Conservation (phyloP, 2,888 invertebrate species). For the Platerodrilus igneus region DNA sequence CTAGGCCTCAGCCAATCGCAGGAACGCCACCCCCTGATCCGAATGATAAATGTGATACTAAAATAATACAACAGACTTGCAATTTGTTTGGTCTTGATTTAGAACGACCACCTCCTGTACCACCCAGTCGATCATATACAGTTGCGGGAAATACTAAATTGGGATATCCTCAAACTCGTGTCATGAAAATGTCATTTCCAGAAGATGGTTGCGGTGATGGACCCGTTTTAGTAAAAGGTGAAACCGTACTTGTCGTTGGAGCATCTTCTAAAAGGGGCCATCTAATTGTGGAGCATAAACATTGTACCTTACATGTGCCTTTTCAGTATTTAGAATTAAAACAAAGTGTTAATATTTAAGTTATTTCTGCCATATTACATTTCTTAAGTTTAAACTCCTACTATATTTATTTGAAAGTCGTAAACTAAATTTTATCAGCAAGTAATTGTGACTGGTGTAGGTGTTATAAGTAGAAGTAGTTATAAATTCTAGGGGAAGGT, state of each 20-base stretch:
- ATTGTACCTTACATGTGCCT: constrained; percentile 68
- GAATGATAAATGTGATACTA: constrained; percentile 80
- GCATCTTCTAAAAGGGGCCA: constrained; percentile 83
- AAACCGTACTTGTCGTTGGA: constrained; percentile 82
- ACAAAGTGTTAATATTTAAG: constrained; percentile 47
- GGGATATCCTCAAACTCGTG: constrained; percentile 86
- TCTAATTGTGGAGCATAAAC: constrained; percentile 77
- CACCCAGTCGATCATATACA: constrained; percentile 85
- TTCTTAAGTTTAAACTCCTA: too few relatives aligned
- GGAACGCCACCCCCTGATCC: constrained; percentile 85
- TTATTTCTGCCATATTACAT: constrained; percentile 17
- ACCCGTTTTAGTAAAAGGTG: constrained; percentile 70
- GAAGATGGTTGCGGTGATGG: constrained; percentile 55
- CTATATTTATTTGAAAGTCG: too few relatives aligned
- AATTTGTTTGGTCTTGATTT: constrained; percentile 85
- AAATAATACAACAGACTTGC: constrained; percentile 86
- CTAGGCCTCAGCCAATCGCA: constrained; percentile 84
- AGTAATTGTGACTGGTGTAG: too few relatives aligned
- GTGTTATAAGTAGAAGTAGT: too few relatives aligned
- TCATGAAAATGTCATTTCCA: constrained; percentile 86
- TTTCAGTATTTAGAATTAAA: constrained; percentile 78
- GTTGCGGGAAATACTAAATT: constrained; percentile 86
- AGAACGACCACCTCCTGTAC: constrained; percentile 88
- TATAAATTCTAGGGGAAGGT: too few relatives aligned
- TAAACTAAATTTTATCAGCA: too few relatives aligned